phyloP scores from a whole-genome alignment of 2,797 vertebrate genomes.

The Spinibarbus caldwelli region DNA sequence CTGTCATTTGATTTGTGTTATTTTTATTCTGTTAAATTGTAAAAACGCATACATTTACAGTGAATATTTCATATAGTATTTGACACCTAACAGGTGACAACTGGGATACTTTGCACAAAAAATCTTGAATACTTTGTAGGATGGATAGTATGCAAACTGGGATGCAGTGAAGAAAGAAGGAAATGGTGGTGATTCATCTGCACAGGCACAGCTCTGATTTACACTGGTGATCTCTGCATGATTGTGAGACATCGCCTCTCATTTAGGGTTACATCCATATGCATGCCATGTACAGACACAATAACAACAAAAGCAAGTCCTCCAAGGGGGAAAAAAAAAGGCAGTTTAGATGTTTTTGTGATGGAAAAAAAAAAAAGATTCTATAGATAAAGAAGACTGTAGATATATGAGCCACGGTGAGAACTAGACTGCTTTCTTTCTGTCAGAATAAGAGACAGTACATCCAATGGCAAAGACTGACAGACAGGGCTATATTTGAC shows the following conservation, averaged over 20 bases:
- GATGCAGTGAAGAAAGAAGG: neutral
- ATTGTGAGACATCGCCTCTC: conserved; percentile 66
- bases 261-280: neutral
- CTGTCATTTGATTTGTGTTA: conserved; percentile 2
- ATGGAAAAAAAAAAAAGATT: neutral
- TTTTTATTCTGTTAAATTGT: neutral
- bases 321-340: neutral
- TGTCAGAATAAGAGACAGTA: conserved; percentile 65
- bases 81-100: neutral
- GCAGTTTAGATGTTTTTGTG: neutral
- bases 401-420: neutral
- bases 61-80: neutral
- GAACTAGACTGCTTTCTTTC: neutral
- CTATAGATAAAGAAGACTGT: neutral
- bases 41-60: neutral
- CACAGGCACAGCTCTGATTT: neutral
- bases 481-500: neutral
- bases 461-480: conserved; percentile 66
- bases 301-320: neutral
- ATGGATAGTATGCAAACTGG: neutral
- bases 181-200: neutral
- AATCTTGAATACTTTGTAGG: neutral
- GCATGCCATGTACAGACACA: neutral
- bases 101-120: neutral
- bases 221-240: conserved; percentile 31